Evolutionary conservation across 2,888 invertebrate species (phyloP).

Genomic region (Nebria brevicollis): DNA sequence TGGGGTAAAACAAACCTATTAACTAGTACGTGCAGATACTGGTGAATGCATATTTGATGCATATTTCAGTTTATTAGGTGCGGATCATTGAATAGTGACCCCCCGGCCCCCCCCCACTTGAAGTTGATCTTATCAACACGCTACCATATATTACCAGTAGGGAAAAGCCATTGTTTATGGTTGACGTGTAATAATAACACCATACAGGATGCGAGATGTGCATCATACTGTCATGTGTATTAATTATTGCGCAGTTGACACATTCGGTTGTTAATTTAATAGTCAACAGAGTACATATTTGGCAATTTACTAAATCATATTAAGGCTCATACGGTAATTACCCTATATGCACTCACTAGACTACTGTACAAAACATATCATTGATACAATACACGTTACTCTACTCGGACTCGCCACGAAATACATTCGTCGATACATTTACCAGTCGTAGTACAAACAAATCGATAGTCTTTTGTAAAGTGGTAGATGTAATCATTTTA

Average conservation of each 20-base stretch:
- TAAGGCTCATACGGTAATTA: slow-evolving; percentile 35
- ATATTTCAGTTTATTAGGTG: slow-evolving; percentile 6
- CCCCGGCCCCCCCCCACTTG: neutral
- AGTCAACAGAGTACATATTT: slow-evolving; percentile 32
- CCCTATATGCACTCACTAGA: slow-evolving; percentile 12
- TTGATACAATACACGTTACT: neutral
- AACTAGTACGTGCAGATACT: neutral
- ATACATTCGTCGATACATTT: neutral
- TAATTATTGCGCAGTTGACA: slow-evolving; percentile 40
- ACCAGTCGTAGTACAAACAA: no score
- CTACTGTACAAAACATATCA: neutral
- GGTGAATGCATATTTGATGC: neutral
- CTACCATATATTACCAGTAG: slow-evolving; percentile 21
- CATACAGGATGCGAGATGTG: slow-evolving; percentile 12
- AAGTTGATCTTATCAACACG: slow-evolving; percentile 24
- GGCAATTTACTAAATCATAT: slow-evolving; percentile 37
- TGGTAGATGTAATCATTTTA: no score
- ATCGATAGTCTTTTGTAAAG: no score
- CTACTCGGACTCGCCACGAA: neutral
- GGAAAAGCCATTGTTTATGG: slow-evolving; percentile 27
- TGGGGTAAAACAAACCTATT: neutral
- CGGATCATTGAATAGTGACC: neutral
- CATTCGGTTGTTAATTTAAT: slow-evolving; percentile 41
- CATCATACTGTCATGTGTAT: slow-evolving; percentile 33
- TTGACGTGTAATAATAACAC: slow-evolving; percentile 34